phyloP scores from a whole-genome alignment of 2,888 invertebrate species.

The Drosophila vallismaia region DNA sequence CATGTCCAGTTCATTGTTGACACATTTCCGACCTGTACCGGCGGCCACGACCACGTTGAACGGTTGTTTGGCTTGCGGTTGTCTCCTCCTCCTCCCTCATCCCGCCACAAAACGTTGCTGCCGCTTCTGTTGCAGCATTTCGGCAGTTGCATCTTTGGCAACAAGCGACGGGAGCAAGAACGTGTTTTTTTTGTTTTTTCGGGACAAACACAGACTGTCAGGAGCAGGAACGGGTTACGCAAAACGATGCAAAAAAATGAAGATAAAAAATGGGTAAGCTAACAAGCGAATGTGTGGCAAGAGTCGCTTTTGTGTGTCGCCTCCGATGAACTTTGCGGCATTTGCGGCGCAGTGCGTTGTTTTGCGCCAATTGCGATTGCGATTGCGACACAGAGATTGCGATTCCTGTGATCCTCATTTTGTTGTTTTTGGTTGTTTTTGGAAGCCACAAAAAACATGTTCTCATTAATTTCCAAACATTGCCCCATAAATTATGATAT shows the following conservation, averaged over 20 bases:
- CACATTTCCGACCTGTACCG: constrained; percentile 39
- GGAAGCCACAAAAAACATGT: neutral
- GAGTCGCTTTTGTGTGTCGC: constrained; percentile 15
- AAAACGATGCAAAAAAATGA: constrained; percentile 9
- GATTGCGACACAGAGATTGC: constrained; percentile 32
- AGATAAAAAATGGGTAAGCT: neutral
- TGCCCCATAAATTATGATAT: neutral
- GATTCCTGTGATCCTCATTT: neutral
- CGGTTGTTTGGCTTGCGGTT: constrained; percentile 2
- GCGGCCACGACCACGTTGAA: constrained; percentile 5
- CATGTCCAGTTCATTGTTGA: constrained; percentile 35
- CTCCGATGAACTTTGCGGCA: constrained; percentile 32
- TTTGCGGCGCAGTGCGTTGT: constrained; percentile 22
- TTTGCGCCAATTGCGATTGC: constrained; percentile 19
- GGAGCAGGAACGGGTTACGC: constrained; percentile 56
- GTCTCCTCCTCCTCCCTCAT: too few species aligned
- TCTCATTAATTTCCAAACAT: neutral
- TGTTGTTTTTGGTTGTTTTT: too few species aligned
- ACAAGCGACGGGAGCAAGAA: constrained; percentile 49
- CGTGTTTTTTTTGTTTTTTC: constrained; percentile 48
- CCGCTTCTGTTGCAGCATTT: constrained; percentile 15
- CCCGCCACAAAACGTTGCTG: too few species aligned
- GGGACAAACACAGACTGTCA: constrained; percentile 11
- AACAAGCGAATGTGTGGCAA: constrained; percentile 42
- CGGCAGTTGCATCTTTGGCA: constrained; percentile 44